These are phyloP conservation scores for Galeopsomyia nigrocyanea DNA, from an alignment of 2,888 invertebrate species.

Conservation along the genomic window DNA sequence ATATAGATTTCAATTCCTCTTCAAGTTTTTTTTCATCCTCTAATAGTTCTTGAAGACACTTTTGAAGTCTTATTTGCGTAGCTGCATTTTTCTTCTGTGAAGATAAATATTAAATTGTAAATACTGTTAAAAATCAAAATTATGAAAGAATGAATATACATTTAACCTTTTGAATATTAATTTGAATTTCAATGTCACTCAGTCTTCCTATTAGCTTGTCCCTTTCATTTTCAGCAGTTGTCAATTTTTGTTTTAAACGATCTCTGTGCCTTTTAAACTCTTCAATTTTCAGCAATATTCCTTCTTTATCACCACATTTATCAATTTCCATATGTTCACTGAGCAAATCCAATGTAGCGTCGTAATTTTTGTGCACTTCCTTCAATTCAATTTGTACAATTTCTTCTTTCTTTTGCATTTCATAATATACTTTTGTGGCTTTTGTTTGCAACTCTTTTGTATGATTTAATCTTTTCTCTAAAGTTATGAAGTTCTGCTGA, in stretches of 20 bases:
- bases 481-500: constrained; percentile 31
- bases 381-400: constrained; percentile 41
- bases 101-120: constrained; percentile 22
- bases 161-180: constrained; percentile 38
- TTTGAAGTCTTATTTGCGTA: constrained; percentile 40
- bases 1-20: constrained; percentile 14
- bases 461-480: constrained; percentile 43
- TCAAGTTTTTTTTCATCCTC: constrained; percentile 26
- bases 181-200: constrained; percentile 37
- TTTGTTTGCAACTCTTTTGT: constrained; percentile 45
- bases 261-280: constrained; percentile 38
- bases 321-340: constrained; percentile 7
- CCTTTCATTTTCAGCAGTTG: constrained; percentile 16
- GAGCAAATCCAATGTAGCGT: constrained; percentile 1
- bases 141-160: constrained; percentile 6
- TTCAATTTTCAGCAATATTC: neutral
- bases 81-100: constrained; percentile 51
- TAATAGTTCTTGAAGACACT: constrained; percentile 29
- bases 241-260: constrained; percentile 37
- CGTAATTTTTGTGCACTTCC: constrained; percentile 43
- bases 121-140: constrained; percentile 10
- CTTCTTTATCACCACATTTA: neutral
- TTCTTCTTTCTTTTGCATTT: constrained; percentile 34
- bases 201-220: constrained; percentile 18
- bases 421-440: constrained; percentile 45